These are phyloP conservation scores for Mustelus asterias DNA, from an alignment of 2,113 vertebrate species.

Conservation along the genomic window DNA sequence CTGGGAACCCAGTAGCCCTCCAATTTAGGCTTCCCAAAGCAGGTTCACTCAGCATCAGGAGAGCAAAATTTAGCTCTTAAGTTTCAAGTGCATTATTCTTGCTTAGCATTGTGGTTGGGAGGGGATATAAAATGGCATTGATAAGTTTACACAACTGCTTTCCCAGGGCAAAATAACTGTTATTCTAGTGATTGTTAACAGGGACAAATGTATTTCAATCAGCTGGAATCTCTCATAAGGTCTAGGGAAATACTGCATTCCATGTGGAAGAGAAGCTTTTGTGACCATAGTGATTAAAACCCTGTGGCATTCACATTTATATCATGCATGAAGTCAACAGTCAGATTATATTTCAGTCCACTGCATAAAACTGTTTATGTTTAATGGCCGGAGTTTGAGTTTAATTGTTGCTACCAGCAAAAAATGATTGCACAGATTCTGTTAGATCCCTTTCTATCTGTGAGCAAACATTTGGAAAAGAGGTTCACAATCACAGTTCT, in stretches of 20 bases:
- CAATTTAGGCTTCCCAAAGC: background rate
- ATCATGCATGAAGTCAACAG: background rate
- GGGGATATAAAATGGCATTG: background rate
- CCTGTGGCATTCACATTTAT: constrained; percentile 5
- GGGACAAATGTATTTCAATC: background rate
- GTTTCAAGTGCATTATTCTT: background rate
- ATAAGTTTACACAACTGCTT: background rate
- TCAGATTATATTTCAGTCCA: background rate
- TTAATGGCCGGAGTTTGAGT: background rate
- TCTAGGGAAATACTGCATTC: background rate
- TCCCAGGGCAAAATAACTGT: background rate
- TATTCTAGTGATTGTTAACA: background rate
- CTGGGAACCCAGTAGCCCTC: background rate
- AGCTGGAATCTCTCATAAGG: background rate
- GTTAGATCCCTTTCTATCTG: background rate
- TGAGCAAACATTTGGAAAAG: background rate
- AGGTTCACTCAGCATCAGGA: background rate
- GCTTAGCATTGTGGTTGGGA: background rate
- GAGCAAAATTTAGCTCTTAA: too few relatives aligned
- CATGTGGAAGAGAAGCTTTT: background rate
- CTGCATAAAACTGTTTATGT: background rate
- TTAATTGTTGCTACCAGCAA: background rate
- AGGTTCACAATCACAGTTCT: background rate
- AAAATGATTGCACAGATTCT: background rate
- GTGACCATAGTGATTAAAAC: background rate